phyloP scores from a whole-genome alignment of 2,797 vertebrate species.

The Tokudaia muenninki region DNA sequence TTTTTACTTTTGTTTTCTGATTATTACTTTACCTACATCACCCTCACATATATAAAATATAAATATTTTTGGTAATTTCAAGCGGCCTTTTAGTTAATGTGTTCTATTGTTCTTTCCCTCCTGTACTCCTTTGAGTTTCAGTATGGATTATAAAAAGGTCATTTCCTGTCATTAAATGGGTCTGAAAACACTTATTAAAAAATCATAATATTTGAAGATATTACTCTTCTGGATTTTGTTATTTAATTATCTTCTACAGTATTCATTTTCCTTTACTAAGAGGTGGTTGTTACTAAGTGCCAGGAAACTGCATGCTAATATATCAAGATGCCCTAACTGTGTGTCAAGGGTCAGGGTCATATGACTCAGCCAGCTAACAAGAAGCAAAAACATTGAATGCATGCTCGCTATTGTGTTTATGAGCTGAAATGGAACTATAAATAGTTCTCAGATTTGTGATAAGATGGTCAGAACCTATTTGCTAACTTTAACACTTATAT shows the following conservation, averaged over 20 bases:
- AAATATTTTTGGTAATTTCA: background rate
- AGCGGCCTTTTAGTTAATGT: background rate
- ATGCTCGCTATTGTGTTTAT: background rate
- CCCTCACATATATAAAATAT: background rate
- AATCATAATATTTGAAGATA: background rate
- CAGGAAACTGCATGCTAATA: conserved; percentile 39
- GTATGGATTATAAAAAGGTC: background rate
- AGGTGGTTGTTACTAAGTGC: conserved; percentile 28
- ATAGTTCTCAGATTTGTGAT: background rate
- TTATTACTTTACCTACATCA: background rate
- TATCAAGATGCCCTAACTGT: conserved; percentile 48
- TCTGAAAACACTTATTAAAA: background rate
- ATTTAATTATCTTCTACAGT: background rate
- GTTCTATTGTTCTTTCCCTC: background rate
- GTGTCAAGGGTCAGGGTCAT: conserved; percentile 35
- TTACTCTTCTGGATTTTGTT: background rate
- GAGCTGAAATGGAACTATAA: conserved; percentile 68
- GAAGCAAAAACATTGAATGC: conserved; percentile 66
- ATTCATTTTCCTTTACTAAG: conserved; percentile 56
- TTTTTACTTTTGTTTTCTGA: conserved; percentile 29
- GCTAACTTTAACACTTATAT: conserved; percentile 25
- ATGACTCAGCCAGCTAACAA: conserved; percentile 66
- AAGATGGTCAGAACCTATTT: conserved; percentile 41
- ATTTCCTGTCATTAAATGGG: conserved; percentile 22
- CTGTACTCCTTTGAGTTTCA: background rate